phyloP scores from a whole-genome alignment of 2,113 vertebrate genomes.

The Zootoca vivipara region DNA sequence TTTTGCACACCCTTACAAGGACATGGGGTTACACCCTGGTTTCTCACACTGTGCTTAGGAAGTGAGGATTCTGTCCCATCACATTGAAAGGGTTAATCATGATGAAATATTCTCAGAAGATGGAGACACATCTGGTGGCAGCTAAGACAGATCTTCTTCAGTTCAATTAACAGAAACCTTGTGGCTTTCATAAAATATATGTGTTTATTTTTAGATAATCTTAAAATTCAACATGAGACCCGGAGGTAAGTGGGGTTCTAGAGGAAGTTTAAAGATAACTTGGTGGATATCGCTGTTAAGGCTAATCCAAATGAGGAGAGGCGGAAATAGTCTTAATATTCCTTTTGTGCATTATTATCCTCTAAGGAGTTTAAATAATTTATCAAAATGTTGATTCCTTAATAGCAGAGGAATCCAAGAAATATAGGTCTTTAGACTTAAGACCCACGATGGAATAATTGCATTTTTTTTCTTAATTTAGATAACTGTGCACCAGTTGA shows the following conservation, averaged over 20 bases:
- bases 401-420: constrained; percentile 20
- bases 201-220: neutral
- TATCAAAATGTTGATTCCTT: neutral
- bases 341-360: constrained; percentile 23
- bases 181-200: neutral
- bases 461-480: constrained; percentile 27
- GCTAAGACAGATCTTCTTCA: neutral
- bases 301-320: neutral
- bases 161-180: neutral
- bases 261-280: neutral
- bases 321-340: constrained; percentile 25
- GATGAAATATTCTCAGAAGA: neutral
- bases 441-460: constrained; percentile 27
- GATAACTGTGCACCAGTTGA: constrained; percentile 24
- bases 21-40: neutral
- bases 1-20: neutral
- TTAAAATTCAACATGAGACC: neutral
- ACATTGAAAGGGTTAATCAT: neutral
- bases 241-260: neutral
- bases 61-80: neutral
- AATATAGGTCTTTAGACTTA: constrained; percentile 28
- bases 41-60: neutral
- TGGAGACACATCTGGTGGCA: neutral
- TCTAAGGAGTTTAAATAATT: constrained; percentile 24
- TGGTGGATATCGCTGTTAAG: neutral